Conservation (phyloP, 2,888 invertebrate species). For the Hoplodrina blanda region DNA sequence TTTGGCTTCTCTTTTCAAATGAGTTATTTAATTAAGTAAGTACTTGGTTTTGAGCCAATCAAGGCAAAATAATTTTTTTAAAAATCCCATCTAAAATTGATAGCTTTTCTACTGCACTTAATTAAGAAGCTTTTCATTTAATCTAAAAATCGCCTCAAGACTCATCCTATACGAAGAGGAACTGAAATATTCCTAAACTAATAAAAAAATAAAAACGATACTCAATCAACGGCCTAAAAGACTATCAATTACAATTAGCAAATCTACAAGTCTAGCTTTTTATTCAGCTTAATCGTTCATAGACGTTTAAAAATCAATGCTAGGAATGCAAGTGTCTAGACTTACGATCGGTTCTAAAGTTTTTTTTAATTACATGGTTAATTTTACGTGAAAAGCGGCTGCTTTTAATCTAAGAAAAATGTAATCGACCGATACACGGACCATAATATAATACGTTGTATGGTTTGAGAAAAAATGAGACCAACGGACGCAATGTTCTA, state of each 20-base stretch:
- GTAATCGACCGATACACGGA: slow-evolving; percentile 44
- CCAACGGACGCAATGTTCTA: slow-evolving; percentile 54
- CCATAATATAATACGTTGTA: slow-evolving; percentile 33
- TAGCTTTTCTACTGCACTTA: too few relatives aligned
- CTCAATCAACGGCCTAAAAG: neutral
- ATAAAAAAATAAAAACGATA: too few relatives aligned
- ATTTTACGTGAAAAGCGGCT: slow-evolving; percentile 61
- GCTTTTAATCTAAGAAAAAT: slow-evolving; percentile 53
- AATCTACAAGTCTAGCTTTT: slow-evolving; percentile 16
- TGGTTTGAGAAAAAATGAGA: slow-evolving; percentile 46
- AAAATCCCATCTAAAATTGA: too few relatives aligned
- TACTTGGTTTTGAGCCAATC: too few relatives aligned
- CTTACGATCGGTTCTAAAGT: slow-evolving; percentile 43
- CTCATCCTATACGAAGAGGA: too few relatives aligned
- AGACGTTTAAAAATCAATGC: slow-evolving; percentile 45
- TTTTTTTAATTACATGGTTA: slow-evolving; percentile 64
- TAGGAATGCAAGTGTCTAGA: slow-evolving; percentile 43
- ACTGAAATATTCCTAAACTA: too few relatives aligned
- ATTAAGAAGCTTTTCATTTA: too few relatives aligned
- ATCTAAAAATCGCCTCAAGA: too few relatives aligned
- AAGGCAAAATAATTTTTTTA: too few relatives aligned
- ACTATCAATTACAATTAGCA: slow-evolving; percentile 7
- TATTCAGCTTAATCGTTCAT: slow-evolving; percentile 19
- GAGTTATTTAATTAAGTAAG: too few relatives aligned
- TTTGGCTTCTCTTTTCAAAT: too few relatives aligned